phyloP scores from a whole-genome alignment of 2,888 invertebrate species.

The Mesodorylaimus sp. region DNA sequence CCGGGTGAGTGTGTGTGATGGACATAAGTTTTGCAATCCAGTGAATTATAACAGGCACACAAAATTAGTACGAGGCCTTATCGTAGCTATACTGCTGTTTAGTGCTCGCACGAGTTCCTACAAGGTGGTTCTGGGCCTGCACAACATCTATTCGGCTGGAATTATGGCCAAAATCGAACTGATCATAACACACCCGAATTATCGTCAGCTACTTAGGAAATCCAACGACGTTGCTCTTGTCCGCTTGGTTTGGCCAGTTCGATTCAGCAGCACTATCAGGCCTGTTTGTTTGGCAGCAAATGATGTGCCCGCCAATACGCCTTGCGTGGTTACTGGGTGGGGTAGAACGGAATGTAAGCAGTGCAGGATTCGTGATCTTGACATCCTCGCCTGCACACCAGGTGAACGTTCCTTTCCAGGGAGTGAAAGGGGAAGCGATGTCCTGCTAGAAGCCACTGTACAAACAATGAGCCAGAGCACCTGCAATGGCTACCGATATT shows the following conservation, averaged over 20 bases:
- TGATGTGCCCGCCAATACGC: constrained; percentile 32
- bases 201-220: too few relatives aligned
- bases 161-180: too few relatives aligned
- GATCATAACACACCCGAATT: too few relatives aligned
- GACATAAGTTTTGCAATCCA: too few relatives aligned
- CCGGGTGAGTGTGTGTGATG: too few relatives aligned
- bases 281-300: not conserved
- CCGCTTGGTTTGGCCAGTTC: not conserved
- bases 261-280: not conserved
- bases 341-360: constrained; percentile 16
- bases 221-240: not conserved
- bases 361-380: too few relatives aligned
- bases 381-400: too few relatives aligned
- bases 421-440: too few relatives aligned
- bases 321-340: constrained; percentile 20
- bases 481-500: constrained; percentile 28
- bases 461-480: constrained; percentile 16
- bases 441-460: too few relatives aligned
- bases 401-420: constrained; percentile 19
- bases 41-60: too few relatives aligned
- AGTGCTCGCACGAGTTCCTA: not conserved
- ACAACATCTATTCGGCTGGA: not conserved
- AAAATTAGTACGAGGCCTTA: too few relatives aligned
- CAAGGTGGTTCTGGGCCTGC: not conserved
- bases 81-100: too few relatives aligned